Base-by-base conservation (phyloP, 2,888 invertebrate genomes). In the Cantharis rustica region DNA sequence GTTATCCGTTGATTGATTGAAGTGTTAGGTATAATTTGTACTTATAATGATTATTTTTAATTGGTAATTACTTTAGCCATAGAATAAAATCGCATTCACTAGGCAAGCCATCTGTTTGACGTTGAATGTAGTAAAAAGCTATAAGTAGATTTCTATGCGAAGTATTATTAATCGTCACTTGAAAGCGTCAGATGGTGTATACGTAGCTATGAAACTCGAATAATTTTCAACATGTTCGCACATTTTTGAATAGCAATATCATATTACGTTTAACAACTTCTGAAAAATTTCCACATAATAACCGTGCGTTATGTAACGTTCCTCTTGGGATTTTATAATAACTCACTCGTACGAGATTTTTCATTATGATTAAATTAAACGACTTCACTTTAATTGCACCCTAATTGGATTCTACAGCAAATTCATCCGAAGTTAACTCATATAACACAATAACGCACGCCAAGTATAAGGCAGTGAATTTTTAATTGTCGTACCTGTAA, bases 171-270 rank as follows among this genome's bases (percentile, higher is more conserved):
- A 11, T 66, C n/a, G 20, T 66, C n/a, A 0, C 9, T 10, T 4
- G 13, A 20, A 66, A 66, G 20, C 64, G 64, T 69, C 74, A 74
- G 74, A 74, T 74, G 74, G 74, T 74, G 20, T 16, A 23, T n/a
- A 23, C 9, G 11, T 15, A 26, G 13, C 16, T n/a, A 62, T 23
- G 11, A 0, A 68, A 5, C 68, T n/a, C 3, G n/a, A 27, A 47
- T 69, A 63, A 27, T 17, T 63, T 23, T 23, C n/a, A 66, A 66
- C 17, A 20, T 20, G 16, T 20, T 20, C 9, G 64, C 64, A 66
- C 20, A n/a, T 66, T 66, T 66, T 66, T 23, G 23, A 66, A 66
- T n/a, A 15, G 16, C 64, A 23, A 66, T n/a, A 66, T 66, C 64
- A 66, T 20, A 66, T 66, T 66, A 66, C 64, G n/a, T 20, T 66